phyloP scores from a whole-genome alignment of 2,113 vertebrate genomes.

The Oryzias woworae region DNA sequence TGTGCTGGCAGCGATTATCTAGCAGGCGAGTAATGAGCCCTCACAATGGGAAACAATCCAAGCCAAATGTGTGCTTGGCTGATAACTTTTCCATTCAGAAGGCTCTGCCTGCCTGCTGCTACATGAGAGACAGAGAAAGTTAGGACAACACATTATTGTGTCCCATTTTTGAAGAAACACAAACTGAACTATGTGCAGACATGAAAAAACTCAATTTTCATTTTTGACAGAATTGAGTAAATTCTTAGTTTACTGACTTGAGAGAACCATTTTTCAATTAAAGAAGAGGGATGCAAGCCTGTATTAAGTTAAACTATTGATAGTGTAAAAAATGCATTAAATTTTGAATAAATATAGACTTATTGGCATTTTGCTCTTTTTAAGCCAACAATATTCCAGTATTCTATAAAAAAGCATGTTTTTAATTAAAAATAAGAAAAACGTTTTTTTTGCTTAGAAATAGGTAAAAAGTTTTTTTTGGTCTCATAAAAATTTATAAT shows the following conservation, averaged over 20 bases:
- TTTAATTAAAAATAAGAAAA: no score
- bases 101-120: slow-evolving; percentile 19
- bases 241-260: slow-evolving; percentile 3
- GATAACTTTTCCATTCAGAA: slow-evolving; percentile 66
- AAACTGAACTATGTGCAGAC: slow-evolving; percentile 33
- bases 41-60: slow-evolving; percentile 66
- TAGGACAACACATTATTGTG: slow-evolving; percentile 9
- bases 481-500: no score
- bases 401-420: no score
- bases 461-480: no score
- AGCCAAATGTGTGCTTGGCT: slow-evolving; percentile 67
- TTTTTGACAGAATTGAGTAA: slow-evolving; percentile 21
- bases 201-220: slow-evolving; percentile 28
- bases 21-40: slow-evolving; percentile 53
- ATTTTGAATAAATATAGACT: no score
- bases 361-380: no score
- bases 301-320: no score
- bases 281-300: no score
- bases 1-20: slow-evolving; percentile 45
- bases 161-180: slow-evolving; percentile 5
- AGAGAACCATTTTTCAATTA: no score
- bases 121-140: slow-evolving; percentile 42
- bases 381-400: no score
- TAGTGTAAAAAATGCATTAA: no score
- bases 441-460: no score